Evolutionary conservation across 2,888 invertebrate species (phyloP), one percentile per base, ranked within the genome.

Genomic region (Tenthredo distinguenda): DNA sequence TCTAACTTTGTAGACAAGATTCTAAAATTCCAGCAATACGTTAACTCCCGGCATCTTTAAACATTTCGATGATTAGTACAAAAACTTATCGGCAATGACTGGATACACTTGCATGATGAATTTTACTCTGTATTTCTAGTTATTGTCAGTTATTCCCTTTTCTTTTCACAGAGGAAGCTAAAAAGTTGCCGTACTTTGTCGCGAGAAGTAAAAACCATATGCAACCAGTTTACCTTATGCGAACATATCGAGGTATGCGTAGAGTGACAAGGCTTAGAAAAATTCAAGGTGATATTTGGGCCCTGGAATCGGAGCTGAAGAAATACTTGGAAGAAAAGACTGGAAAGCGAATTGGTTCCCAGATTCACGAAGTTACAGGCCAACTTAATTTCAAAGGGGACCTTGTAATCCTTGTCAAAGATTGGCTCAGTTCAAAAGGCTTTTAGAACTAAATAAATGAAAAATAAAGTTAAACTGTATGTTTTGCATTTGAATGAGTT

Each of bases 211-310:
- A 95, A 93, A 98, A 97, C 92, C 96, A 97, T 90, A 96, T 97
- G 96, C 92, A 97, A 9, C 98, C 99, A 0, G 97, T 99, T 31
- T 98, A 98, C 94, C 93, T 98, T 86, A 85, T 93, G 0, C 92
- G 94, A 47, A 92, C 92, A 0, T 94, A 93, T 55, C 95, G 96
- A 87, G 97, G 97, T 9, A 92, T 93, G 68, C 95, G 96, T 84
- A 95, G 96, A 90, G 92, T 96, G 37, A 97, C 98, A 0, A 89
- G 93, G 37, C 93, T 99, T 1, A 95, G 94, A 87, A 95, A 95
- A 89, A 96, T 99, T 85, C 95, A 97, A 90, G 99, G 99, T 0
- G 97, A 99, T 92, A 97, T 99, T 89, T 98, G 98, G 97, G 90
- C 94, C 47, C 91, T 98, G 87, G 97, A 97, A 89, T 94, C 95